These are phyloP conservation scores for Brachyhypopomus occidentalis DNA, from an alignment of 2,113 vertebrate species.

Conservation along the genomic window DNA sequence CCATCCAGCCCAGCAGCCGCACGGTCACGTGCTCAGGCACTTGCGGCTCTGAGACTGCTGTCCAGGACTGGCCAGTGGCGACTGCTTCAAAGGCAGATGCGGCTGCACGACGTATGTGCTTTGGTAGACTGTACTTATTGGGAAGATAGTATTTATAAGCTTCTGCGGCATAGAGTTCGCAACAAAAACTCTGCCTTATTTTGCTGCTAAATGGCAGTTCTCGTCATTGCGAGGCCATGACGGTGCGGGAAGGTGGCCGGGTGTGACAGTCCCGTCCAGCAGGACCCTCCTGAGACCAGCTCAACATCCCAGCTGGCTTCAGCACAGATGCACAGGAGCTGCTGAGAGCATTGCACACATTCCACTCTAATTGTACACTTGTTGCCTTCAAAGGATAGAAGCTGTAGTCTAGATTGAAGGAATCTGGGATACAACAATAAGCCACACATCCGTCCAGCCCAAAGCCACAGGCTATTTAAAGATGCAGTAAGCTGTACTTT, in stretches of 20 bases:
- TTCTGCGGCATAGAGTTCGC: not conserved
- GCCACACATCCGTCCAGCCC: slow-evolving; percentile 60
- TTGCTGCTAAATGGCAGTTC: slow-evolving; percentile 27
- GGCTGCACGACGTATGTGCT: too few species aligned
- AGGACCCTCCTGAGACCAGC: slow-evolving; percentile 24
- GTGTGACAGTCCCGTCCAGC: slow-evolving; percentile 29
- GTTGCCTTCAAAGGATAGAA: slow-evolving; percentile 57
- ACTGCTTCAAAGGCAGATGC: too few species aligned
- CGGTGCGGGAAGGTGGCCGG: not conserved
- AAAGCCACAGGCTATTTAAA: slow-evolving; percentile 59
- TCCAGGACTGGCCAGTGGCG: slow-evolving; percentile 1
- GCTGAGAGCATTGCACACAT: slow-evolving; percentile 53
- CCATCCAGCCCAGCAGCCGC: slow-evolving; percentile 1
- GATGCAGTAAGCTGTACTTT: slow-evolving; percentile 61
- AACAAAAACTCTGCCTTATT: not conserved
- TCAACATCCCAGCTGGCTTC: slow-evolving; percentile 26
- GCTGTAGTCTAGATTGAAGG: slow-evolving; percentile 58
- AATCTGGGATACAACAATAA: slow-evolving; percentile 62
- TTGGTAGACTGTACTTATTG: too few species aligned
- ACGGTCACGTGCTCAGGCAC: slow-evolving; percentile 2
- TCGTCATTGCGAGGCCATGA: slow-evolving; percentile 30
- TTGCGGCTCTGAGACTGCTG: not conserved
- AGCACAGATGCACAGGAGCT: slow-evolving; percentile 35
- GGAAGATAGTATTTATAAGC: not conserved
- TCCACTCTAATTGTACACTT: slow-evolving; percentile 59